Evolutionary conservation across 2,888 invertebrate genomes (phyloP).

Genomic region (Acanthosoma haemorrhoidale): DNA sequence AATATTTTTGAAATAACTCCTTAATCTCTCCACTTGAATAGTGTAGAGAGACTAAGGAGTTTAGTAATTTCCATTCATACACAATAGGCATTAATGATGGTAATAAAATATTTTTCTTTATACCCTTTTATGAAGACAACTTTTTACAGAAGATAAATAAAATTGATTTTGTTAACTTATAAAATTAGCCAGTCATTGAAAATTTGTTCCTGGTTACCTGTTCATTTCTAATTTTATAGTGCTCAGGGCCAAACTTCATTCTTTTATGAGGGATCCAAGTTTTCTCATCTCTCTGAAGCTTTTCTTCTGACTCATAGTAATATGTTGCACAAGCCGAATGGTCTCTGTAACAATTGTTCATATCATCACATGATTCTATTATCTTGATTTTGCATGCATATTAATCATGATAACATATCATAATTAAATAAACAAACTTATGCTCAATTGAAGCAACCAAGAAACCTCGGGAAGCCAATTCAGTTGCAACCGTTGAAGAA

Average conservation of each 20-base stretch:
- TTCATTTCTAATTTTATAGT: slow-evolving; percentile 46
- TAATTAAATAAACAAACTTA: slow-evolving; percentile 46
- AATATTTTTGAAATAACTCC: too few species aligned
- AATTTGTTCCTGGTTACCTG: too few species aligned
- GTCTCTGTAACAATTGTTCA: slow-evolving; percentile 38
- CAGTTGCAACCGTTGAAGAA: slow-evolving; percentile 56
- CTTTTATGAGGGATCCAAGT: slow-evolving; percentile 45
- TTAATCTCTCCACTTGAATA: too few species aligned
- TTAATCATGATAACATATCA: not conserved
- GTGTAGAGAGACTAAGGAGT: too few species aligned
- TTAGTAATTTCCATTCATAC: too few species aligned
- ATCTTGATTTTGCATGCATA: not conserved
- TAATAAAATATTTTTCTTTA: too few species aligned
- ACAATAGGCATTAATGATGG: too few species aligned
- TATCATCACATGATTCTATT: not conserved
- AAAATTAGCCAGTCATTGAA: too few species aligned
- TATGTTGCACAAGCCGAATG: slow-evolving; percentile 49
- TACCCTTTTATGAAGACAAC: too few species aligned
- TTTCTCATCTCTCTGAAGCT: slow-evolving; percentile 45
- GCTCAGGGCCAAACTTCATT: slow-evolving; percentile 46
- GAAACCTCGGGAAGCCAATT: slow-evolving; percentile 61
- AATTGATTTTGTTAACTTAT: too few species aligned
- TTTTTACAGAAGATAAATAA: too few species aligned
- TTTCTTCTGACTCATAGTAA: slow-evolving; percentile 47
- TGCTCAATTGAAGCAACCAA: slow-evolving; percentile 62